Conservation (phyloP, 1,140 invertebrate species). For the Caenorhabditis brenneri region DNA sequence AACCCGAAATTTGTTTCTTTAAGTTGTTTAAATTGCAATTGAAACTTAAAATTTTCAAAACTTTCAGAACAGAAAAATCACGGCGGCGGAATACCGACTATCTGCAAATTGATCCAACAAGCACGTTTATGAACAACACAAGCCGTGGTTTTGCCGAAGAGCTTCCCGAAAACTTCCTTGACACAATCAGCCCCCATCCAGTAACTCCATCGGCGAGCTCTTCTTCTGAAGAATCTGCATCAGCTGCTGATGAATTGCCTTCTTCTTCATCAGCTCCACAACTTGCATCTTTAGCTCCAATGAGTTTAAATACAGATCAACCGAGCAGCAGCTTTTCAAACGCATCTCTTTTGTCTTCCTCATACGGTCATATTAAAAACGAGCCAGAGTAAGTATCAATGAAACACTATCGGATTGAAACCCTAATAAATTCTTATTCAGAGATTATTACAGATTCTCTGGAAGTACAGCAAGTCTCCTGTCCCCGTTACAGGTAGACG, state of each 20-base stretch:
- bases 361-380: conserved; percentile 12
- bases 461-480: conserved; percentile 54
- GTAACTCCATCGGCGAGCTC: neutral
- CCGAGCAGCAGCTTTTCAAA: conserved; percentile 8
- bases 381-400: conserved; percentile 7
- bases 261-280: conserved; percentile 36
- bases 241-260: neutral
- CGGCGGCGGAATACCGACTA: conserved; percentile 14
- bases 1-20: no score
- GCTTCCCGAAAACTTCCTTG: conserved; percentile 69
- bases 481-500: conserved; percentile 53
- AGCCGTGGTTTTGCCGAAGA: conserved; percentile 56
- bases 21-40: no score
- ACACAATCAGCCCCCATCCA: conserved; percentile 68
- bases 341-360: neutral
- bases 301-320: conserved; percentile 48
- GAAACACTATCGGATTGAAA: neutral
- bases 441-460: conserved; percentile 51
- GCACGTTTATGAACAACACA: conserved; percentile 50
- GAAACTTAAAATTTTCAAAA: no score
- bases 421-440: neutral
- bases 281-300: conserved; percentile 55
- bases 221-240: neutral
- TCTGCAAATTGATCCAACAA: conserved; percentile 68
- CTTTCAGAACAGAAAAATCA: conserved; percentile 51